Evolutionary conservation across 2,113 vertebrate species (phyloP).

Genomic region (Emydocephalus ijimae): DNA sequence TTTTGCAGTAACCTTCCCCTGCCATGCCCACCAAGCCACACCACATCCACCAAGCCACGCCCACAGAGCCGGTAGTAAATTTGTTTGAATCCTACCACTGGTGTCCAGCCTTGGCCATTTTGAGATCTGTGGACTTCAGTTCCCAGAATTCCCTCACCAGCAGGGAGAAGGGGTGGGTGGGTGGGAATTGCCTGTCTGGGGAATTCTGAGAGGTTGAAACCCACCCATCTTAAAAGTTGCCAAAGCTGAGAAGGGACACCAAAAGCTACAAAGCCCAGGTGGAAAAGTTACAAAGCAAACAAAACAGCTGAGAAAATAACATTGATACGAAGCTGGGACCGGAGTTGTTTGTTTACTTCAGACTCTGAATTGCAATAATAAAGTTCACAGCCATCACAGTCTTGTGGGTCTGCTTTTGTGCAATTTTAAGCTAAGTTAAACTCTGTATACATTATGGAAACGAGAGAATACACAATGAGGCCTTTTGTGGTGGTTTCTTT

Average conservation of each 20-base stretch:
- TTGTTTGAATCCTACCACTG: too few species aligned
- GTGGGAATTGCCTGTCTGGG: too few species aligned
- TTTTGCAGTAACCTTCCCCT: too few species aligned
- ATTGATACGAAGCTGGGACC: not conserved
- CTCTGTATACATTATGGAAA: not conserved
- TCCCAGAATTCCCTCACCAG: too few species aligned
- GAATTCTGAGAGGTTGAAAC: too few species aligned
- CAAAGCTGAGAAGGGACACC: not conserved
- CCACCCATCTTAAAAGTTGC: not conserved
- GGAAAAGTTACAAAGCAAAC: not conserved
- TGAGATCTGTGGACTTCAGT: too few species aligned
- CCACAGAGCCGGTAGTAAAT: too few species aligned
- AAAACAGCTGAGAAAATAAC: not conserved
- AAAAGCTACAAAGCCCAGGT: not conserved
- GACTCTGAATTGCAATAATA: not conserved
- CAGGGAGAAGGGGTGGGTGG: too few species aligned
- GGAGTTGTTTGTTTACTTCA: not conserved
- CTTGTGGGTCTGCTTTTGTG: not conserved
- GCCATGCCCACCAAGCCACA: too few species aligned
- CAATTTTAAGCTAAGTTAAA: not conserved
- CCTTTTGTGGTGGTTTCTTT: not conserved
- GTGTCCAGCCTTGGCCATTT: too few species aligned
- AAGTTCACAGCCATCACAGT: not conserved
- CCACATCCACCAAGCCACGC: too few species aligned
- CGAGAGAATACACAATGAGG: not conserved